phyloP scores from a whole-genome alignment of 2,113 vertebrate genomes.

The Actinemys pallida region DNA sequence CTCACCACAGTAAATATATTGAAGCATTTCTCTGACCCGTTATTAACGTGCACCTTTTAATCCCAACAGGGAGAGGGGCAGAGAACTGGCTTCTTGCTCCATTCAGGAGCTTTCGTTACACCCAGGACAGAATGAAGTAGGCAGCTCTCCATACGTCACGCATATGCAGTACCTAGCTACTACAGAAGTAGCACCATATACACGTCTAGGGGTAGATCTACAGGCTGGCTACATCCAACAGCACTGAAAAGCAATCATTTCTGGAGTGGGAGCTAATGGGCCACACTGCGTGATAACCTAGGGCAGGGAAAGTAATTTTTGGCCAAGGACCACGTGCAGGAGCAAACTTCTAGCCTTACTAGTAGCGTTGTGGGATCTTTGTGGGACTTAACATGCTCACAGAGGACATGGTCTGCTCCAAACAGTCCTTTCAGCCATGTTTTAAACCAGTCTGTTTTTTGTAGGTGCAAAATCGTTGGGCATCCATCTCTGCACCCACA shows the following conservation, averaged over 20 bases:
- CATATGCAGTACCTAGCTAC: not conserved
- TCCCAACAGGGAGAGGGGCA: not conserved
- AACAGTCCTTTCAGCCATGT: fast-evolving
- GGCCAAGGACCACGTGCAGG: fast-evolving
- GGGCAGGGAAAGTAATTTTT: not conserved
- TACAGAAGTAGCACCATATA: fast-evolving
- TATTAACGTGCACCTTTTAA: not conserved
- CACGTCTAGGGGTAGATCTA: too few species aligned
- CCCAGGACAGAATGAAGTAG: not conserved
- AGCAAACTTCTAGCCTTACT: fast-evolving
- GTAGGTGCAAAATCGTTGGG: fast-evolving
- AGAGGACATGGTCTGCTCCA: not conserved
- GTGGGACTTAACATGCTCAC: fast-evolving
- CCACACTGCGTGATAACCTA: fast-evolving
- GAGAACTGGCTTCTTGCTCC: not conserved
- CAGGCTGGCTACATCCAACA: not conserved
- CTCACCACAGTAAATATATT: not conserved
- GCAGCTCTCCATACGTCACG: not conserved
- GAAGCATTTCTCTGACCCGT: too few species aligned
- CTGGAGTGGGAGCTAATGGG: not conserved
- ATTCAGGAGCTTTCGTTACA: not conserved
- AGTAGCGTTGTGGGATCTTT: not conserved
- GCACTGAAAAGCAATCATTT: not conserved
- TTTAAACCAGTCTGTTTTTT: fast-evolving
- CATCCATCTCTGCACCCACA: not conserved